phyloP scores from a whole-genome alignment of 1,140 invertebrate species.

The Trichonephila clavipes region DNA sequence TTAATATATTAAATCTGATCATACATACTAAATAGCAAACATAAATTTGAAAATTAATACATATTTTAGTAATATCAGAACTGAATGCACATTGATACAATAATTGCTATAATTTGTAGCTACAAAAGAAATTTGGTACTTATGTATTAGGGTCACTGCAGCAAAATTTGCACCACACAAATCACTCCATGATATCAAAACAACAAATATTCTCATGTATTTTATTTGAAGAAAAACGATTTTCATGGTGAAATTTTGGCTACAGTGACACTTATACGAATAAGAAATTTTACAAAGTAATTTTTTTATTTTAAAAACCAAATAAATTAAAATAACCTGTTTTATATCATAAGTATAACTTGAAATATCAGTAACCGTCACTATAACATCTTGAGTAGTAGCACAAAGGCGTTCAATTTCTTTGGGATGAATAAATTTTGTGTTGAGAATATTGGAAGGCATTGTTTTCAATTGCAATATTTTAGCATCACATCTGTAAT shows the following conservation, averaged over 20 bases:
- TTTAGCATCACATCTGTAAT: conserved; percentile 6
- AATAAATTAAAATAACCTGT: conserved; percentile 43
- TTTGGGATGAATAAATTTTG: conserved; percentile 58
- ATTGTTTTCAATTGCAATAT: background rate
- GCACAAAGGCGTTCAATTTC: conserved; percentile 36
- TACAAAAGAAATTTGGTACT: background rate
- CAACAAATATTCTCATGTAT: too few species aligned
- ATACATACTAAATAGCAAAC: background rate
- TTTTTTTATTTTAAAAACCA: background rate
- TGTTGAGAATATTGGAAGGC: conserved; percentile 47
- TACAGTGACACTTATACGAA: too few species aligned
- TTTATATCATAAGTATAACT: conserved; percentile 49
- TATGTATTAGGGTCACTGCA: too few species aligned
- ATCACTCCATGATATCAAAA: too few species aligned
- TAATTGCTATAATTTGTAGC: background rate
- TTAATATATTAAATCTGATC: too few species aligned
- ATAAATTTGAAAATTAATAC: background rate
- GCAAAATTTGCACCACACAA: too few species aligned
- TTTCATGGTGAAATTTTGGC: too few species aligned
- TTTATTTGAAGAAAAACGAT: too few species aligned
- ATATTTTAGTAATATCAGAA: background rate
- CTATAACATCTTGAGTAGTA: background rate
- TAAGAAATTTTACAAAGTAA: background rate
- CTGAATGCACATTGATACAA: background rate
- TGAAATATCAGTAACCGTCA: conserved; percentile 26